Base-by-base conservation (phyloP, 2,113 vertebrate genomes). In the Gila orcuttii region DNA sequence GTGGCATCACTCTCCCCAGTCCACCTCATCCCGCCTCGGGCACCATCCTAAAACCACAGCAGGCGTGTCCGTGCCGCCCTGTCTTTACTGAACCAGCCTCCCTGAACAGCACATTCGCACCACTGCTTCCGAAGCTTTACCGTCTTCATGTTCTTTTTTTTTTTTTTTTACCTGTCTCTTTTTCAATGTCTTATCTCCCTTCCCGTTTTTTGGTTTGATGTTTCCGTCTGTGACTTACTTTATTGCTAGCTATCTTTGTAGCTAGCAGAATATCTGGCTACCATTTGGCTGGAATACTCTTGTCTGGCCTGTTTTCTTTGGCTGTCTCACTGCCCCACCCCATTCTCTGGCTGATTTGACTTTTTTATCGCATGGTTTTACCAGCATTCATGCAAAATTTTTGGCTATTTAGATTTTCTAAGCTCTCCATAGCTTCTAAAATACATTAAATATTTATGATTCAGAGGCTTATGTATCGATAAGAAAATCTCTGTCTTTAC, bases 1-100 rank as follows among this genome's bases (percentile, higher is more conserved):
- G 95, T 92, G 87, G 94, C 95, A 85, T 92, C 93, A 80, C 91
- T 93, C 92, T 92, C 93, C 92, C 93, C 92, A 89, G 92, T 92
- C 90, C 52, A 91, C 87, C 50, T 86, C 87, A 87, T 81, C 74
- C 25, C 4, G 79, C 77, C 62, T 60, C 59, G 19, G 60, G 73
- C 82, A 82, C 87, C 79, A 75, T 86, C 76, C 47, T 73, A 89
- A 87, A 85, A 75, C 52, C 82, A 55, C 66, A 82, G 31, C 62
- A 47, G 84, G 81, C 77, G 79, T 80, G 85, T 62, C 47, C 47
- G 45, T 57, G 45, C 47, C 77, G 83, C 74, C 62, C 79, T 86
- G 79, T 52, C 79, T 83, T 47, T 57, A 80, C 36, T 39, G 78
- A 77, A 73, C 33, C 90, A 42, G 57, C 64, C 45, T 62, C 36